Conservation (phyloP, 2,888 invertebrate species). For the Nomada fucata region DNA sequence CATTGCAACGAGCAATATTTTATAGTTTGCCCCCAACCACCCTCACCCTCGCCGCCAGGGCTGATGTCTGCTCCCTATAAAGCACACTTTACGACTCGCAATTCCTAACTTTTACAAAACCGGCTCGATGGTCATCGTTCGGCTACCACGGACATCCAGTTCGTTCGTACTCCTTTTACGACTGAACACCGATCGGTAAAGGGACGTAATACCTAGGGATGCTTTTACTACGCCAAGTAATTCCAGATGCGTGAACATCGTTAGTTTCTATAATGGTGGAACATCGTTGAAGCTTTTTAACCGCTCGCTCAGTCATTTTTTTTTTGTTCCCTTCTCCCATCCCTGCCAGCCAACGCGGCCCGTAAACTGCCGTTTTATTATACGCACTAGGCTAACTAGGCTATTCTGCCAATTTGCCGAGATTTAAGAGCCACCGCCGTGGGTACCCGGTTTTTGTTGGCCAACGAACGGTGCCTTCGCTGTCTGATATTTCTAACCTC, state of each 20-base stretch:
- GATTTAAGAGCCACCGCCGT: slow-evolving; percentile 25
- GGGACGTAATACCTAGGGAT: background rate
- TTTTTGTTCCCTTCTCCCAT: background rate
- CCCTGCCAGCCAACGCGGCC: background rate
- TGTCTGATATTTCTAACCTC: background rate
- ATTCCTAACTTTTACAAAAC: slow-evolving; percentile 79
- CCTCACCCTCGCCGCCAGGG: slow-evolving; percentile 50
- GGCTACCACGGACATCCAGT: background rate
- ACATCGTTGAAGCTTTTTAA: slow-evolving; percentile 20
- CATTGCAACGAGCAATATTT: slow-evolving; percentile 80
- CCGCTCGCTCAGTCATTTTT: slow-evolving; percentile 16
- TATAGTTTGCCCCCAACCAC: slow-evolving; percentile 71
- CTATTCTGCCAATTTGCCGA: slow-evolving; percentile 8
- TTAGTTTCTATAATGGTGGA: background rate
- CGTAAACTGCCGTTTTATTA: slow-evolving; percentile 38
- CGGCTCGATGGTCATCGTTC: background rate
- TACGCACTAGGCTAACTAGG: slow-evolving; percentile 13
- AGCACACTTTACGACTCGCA: slow-evolving; percentile 78
- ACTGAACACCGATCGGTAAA: slow-evolving; percentile 8
- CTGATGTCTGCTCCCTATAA: slow-evolving; percentile 73
- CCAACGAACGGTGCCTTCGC: background rate
- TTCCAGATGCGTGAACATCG: background rate
- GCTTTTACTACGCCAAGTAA: background rate
- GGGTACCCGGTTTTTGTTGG: background rate
- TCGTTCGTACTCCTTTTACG: slow-evolving; percentile 2